phyloP scores from a whole-genome alignment of 2,888 invertebrate genomes.

The Caenorhabditis imperialis region DNA sequence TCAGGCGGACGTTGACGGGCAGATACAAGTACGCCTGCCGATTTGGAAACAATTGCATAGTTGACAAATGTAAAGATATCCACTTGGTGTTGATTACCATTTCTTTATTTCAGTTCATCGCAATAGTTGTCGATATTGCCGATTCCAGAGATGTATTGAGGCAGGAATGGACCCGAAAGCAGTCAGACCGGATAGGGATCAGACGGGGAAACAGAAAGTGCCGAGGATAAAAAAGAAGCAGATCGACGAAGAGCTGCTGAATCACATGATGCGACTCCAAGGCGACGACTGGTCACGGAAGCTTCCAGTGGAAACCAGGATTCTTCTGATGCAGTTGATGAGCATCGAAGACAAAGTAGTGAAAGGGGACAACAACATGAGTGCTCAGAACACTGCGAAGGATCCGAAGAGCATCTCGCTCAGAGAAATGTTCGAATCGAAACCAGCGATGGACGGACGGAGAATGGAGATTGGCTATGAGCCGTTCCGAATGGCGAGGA shows the following conservation, averaged over 20 bases:
- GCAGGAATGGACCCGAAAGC: slow-evolving; percentile 78
- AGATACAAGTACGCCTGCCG: slow-evolving; percentile 74
- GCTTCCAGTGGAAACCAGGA: slow-evolving; percentile 74
- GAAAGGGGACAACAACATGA: slow-evolving; percentile 64
- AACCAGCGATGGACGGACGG: slow-evolving; percentile 66
- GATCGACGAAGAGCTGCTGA: slow-evolving; percentile 75
- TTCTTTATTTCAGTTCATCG: slow-evolving; percentile 68
- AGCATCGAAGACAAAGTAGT: slow-evolving; percentile 76
- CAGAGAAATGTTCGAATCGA: slow-evolving; percentile 76
- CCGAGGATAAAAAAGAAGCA: slow-evolving; percentile 74
- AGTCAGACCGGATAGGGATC: slow-evolving; percentile 76
- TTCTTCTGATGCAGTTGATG: slow-evolving; percentile 76
- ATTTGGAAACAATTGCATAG: slow-evolving; percentile 77
- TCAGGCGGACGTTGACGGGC: slow-evolving; percentile 74
- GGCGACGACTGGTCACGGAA: slow-evolving; percentile 77
- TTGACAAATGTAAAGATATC: slow-evolving; percentile 72
- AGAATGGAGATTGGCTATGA: slow-evolving; percentile 77
- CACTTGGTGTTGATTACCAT: background rate
- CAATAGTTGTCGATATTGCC: slow-evolving; percentile 76
- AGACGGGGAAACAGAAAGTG: slow-evolving; percentile 77
- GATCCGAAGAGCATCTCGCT: slow-evolving; percentile 69
- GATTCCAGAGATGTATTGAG: slow-evolving; percentile 76
- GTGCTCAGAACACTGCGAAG: slow-evolving; percentile 50
- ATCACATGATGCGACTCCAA: slow-evolving; percentile 77
- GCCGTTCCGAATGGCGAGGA: slow-evolving; percentile 72